Evolutionary conservation across 2,797 vertebrate species (phyloP).

Genomic region (Melanotaenia trifasciata): DNA sequence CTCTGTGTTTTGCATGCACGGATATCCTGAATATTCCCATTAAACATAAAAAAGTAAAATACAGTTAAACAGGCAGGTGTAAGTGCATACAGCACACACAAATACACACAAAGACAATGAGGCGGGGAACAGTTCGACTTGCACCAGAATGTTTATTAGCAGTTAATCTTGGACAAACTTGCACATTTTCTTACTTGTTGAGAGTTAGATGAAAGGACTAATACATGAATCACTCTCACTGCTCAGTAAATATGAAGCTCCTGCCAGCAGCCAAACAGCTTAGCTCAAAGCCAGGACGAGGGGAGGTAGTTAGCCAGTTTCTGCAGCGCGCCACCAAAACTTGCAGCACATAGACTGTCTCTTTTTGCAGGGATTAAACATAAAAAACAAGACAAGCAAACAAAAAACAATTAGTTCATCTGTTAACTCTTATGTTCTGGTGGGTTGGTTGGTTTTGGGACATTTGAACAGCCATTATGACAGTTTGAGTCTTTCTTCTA

Average conservation of each 20-base stretch:
- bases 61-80: slow-evolving; percentile 29
- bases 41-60: slow-evolving; percentile 38
- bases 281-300: background rate
- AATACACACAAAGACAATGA: slow-evolving; percentile 9
- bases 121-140: slow-evolving; percentile 1
- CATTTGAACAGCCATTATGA: background rate
- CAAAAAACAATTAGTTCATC: background rate
- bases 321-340: background rate
- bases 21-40: slow-evolving; percentile 70
- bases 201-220: slow-evolving; percentile 6
- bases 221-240: background rate
- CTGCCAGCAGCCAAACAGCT: background rate
- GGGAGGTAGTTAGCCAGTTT: background rate
- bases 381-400: background rate
- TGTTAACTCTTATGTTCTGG: background rate
- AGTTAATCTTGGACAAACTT: background rate
- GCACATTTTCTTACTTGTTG: slow-evolving; percentile 3
- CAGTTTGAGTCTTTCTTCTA: background rate
- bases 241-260: background rate
- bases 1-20: slow-evolving; percentile 46
- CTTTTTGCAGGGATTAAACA: background rate
- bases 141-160: background rate
- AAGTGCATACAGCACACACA: slow-evolving; percentile 13
- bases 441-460: background rate
- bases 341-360: no score